phyloP scores from a whole-genome alignment of 1,140 invertebrate species.

The Pristionchus pacificus region DNA sequence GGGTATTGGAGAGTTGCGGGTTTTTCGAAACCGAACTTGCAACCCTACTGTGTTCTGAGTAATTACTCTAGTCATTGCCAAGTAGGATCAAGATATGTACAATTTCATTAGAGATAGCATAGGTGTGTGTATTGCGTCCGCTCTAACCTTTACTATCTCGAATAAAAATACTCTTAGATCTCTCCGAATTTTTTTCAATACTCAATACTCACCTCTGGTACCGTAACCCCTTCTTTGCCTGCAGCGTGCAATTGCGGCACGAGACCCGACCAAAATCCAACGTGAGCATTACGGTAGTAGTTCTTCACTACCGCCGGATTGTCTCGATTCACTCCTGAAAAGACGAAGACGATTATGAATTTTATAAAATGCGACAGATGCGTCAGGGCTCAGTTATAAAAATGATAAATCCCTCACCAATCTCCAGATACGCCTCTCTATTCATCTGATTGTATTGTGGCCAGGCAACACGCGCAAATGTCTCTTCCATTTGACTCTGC shows the following conservation, averaged over 20 bases:
- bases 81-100: no score
- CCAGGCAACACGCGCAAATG: conserved; percentile 51
- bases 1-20: no score
- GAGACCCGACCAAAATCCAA: conserved; percentile 93
- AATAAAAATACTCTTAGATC: no score
- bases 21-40: no score
- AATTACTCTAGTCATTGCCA: no score
- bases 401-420: no score
- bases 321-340: conserved; percentile 31
- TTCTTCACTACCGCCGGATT: conserved; percentile 65
- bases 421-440: conserved; percentile 55
- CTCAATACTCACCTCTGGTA: conserved; percentile 57
- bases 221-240: conserved; percentile 68
- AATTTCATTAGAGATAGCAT: conserved; percentile 18
- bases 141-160: no score
- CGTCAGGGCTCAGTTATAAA: no score
- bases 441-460: conserved; percentile 49
- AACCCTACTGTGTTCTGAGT: no score
- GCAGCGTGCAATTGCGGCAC: conserved; percentile 87
- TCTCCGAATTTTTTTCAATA: no score
- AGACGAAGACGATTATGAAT: conserved; percentile 3
- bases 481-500: conserved; percentile 46
- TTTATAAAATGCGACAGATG: no score
- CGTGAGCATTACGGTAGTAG: conserved; percentile 85
- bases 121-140: no score